Evolutionary conservation across 2,113 vertebrate species (phyloP).

Genomic region (Kryptolebias marmoratus): DNA sequence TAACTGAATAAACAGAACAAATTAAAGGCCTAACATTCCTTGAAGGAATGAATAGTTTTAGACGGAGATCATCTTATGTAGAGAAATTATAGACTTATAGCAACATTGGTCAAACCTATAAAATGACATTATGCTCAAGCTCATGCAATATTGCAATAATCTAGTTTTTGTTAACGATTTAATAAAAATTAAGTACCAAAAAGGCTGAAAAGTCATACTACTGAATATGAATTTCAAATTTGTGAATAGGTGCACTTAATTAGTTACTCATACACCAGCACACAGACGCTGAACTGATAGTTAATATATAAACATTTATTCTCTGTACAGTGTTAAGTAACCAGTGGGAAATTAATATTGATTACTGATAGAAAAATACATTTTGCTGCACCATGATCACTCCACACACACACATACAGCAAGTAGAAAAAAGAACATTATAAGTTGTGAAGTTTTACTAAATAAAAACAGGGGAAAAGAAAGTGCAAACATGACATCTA

Average conservation of each 20-base stretch:
- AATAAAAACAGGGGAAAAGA: slow-evolving; percentile 23
- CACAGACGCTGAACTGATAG: not conserved
- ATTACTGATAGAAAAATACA: slow-evolving; percentile 75
- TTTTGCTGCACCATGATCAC: slow-evolving; percentile 63
- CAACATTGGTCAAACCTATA: no score
- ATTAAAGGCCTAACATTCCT: no score
- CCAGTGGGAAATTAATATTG: slow-evolving; percentile 44
- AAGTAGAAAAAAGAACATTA: slow-evolving; percentile 49
- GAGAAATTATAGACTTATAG: no score
- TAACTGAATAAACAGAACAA: not conserved
- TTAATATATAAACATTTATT: slow-evolving; percentile 74
- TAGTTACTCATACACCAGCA: not conserved
- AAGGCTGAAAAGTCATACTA: no score
- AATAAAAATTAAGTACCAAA: no score
- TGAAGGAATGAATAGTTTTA: no score
- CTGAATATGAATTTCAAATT: not conserved
- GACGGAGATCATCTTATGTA: no score
- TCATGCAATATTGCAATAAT: no score
- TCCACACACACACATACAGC: slow-evolving; percentile 50
- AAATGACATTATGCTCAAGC: no score
- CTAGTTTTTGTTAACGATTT: no score
- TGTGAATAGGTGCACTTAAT: not conserved
- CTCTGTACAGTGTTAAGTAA: slow-evolving; percentile 55
- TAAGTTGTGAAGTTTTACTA: slow-evolving; percentile 24
- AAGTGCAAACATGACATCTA: slow-evolving; percentile 49